Base-by-base conservation (phyloP, 2,113 vertebrate species). In the Notarius quadriscutis region DNA sequence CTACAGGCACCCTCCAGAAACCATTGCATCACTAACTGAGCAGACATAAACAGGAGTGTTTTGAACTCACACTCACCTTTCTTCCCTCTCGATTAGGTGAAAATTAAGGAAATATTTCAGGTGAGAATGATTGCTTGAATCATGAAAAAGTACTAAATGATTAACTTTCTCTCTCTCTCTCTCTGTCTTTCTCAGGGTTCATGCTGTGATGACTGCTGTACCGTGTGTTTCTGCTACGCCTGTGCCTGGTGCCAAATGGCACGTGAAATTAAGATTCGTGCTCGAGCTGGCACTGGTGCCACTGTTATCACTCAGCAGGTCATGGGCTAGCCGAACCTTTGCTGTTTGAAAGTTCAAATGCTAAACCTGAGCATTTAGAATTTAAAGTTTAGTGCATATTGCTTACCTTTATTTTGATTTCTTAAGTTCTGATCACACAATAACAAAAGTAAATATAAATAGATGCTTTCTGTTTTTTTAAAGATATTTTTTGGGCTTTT, bases 241-340 rank as follows among this genome's bases (percentile, higher is more conserved):
- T 96, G 94, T 5, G 86, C 86, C 6, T 96, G 96, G 96, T 96
- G 95, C 88, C 96, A 96, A 92, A 95, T 96, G 93, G 67, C 93
- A 8, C 93, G 96, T 0, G 95, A 96, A 89, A 2, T 95, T 84
- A 96, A 95, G 84, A 91, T 84, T 0, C 91, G 88, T 88, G 87
- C 17, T 6, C 5, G 10, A 0, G 0, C 67, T 20, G 2, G 20
- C 0, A 0, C 12, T 4, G 17, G 15, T 3, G n/a, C 7, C 25
- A 91, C 91, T 0, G 91, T 94, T 41, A 18, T 95, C 86, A 93
- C 94, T 81, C 91, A 92, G 0, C 94, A 94, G 74, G 41, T 90
- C 34, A 50, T 2, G 22, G 11, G 34, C 15, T 65, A 78, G 55
- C 3, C n/a, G 62, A 34, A 17, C 58, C 2, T 65, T 41, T 69